Evolutionary conservation across 2,888 invertebrate species (phyloP).

Genomic region (Catocala fraxini): DNA sequence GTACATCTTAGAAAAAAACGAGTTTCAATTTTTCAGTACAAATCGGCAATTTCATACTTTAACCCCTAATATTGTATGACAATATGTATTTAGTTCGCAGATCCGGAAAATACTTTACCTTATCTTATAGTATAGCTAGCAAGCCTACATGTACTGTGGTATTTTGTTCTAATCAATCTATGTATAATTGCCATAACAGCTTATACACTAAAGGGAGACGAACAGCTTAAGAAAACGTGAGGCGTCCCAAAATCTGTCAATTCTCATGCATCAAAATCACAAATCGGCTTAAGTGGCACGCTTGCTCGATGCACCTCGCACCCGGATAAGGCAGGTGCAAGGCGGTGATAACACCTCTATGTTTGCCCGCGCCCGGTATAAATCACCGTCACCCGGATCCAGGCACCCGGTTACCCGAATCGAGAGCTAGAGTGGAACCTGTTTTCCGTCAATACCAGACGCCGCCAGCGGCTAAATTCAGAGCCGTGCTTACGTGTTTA

Average conservation of each 20-base stretch:
- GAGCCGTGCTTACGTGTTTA: constrained; percentile 53
- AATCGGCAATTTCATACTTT: no score
- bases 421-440: constrained; percentile 60
- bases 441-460: constrained; percentile 70
- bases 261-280: constrained; percentile 72
- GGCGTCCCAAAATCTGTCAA: constrained; percentile 34
- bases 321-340: constrained; percentile 77
- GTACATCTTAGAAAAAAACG: no score
- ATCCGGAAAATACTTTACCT: no score
- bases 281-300: constrained; percentile 69
- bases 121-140: no score
- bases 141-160: no score
- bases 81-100: no score
- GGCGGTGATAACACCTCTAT: constrained; percentile 72
- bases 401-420: constrained; percentile 43
- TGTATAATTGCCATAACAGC: no score
- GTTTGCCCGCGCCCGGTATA: constrained; percentile 71
- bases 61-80: no score
- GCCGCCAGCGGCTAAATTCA: constrained; percentile 60
- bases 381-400: constrained; percentile 50
- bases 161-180: no score
- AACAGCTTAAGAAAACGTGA: not conserved
- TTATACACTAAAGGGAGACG: no score
- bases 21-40: no score
- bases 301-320: constrained; percentile 17